Percentiles rank a stretch among this genome's conserved stretches.
These are phyloP conservation scores for Triops longicaudatus DNA, from an alignment of 1,140 invertebrate genomes.

Conservation along the genomic window DNA sequence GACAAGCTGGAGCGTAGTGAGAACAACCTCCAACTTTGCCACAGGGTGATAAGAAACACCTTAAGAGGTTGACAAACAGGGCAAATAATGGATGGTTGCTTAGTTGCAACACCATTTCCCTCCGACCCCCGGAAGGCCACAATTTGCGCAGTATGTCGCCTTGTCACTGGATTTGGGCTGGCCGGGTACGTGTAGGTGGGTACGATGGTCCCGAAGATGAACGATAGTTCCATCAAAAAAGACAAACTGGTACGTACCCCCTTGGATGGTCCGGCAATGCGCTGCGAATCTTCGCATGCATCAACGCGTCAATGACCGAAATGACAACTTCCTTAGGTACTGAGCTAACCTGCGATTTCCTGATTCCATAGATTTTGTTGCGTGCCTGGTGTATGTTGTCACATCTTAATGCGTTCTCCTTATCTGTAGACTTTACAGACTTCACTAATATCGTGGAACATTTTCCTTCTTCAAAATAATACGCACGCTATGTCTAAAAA, in stretches of 20 bases:
- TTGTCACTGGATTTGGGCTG: not conserved
- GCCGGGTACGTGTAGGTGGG: not conserved
- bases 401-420: not conserved
- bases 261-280: not conserved
- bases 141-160: not conserved
- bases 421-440: too few species aligned
- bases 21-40: not conserved
- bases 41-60: not conserved
- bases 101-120: not conserved
- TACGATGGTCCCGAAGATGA: not conserved
- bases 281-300: not conserved
- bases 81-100: not conserved
- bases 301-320: not conserved
- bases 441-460: too few species aligned
- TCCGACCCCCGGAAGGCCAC: not conserved
- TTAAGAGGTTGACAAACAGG: slow-evolving; percentile 5
- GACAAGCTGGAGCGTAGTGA: not conserved
- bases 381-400: not conserved
- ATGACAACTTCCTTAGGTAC: not conserved
- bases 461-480: too few species aligned
- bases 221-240: not conserved
- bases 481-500: too few species aligned
- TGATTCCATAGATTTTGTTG: too few species aligned
- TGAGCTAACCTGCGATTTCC: not conserved
- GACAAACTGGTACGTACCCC: not conserved